Evolutionary conservation across 1,140 invertebrate species (phyloP).

Genomic region (Zaprionus lachaisei): DNA sequence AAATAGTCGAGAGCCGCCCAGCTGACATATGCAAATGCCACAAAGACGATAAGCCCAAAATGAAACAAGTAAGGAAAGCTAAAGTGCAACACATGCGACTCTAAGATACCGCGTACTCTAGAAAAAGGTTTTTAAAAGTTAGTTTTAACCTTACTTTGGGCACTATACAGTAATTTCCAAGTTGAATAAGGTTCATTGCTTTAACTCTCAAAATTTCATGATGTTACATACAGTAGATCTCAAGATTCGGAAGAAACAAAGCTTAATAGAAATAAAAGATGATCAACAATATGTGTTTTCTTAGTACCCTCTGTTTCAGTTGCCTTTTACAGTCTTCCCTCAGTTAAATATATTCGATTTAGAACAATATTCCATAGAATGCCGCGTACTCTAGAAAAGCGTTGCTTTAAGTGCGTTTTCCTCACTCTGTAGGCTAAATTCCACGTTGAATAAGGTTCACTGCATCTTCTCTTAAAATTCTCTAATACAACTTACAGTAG

Average conservation of each 20-base stretch:
- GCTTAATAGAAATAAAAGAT: too few relatives aligned
- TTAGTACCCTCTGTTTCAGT: background rate
- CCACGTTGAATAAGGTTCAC: too few relatives aligned
- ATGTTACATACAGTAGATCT: background rate
- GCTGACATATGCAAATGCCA: slow-evolving; percentile 75
- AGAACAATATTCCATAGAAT: background rate
- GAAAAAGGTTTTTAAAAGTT: background rate
- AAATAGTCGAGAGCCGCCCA: slow-evolving; percentile 50
- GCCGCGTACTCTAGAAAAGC: too few relatives aligned
- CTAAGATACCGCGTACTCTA: background rate
- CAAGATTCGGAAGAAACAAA: background rate
- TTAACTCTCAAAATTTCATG: background rate
- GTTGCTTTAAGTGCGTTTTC: too few relatives aligned
- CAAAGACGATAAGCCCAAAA: slow-evolving; percentile 59
- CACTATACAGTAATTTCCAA: background rate
- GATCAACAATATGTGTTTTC: background rate
- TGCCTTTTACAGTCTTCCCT: background rate
- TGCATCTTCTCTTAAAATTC: background rate
- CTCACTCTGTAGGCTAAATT: too few relatives aligned
- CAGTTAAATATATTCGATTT: background rate
- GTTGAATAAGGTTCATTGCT: too few relatives aligned
- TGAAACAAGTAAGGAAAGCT: slow-evolving; percentile 4
- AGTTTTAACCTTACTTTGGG: background rate
- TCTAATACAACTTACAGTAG: background rate
- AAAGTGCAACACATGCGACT: background rate